These are phyloP conservation scores for Oplegnathus fasciatus DNA, from an alignment of 2,113 vertebrate genomes.

Conservation along the genomic window DNA sequence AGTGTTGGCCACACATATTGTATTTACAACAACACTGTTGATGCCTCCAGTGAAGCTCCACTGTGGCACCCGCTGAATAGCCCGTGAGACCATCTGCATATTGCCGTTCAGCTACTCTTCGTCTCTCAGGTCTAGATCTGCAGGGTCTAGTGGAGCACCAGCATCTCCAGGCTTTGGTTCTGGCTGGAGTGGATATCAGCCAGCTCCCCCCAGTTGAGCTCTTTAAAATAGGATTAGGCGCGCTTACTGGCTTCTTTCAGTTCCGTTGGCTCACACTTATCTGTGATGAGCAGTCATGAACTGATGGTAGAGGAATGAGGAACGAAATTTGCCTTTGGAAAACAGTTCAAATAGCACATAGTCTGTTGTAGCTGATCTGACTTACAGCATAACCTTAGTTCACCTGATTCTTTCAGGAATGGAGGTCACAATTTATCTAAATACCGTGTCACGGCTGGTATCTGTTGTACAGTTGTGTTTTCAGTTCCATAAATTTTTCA, in stretches of 20 bases:
- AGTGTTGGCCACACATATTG: constrained; percentile 79
- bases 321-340: constrained; percentile 54
- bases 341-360: constrained; percentile 1
- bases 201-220: constrained; percentile 71
- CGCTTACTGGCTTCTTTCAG: constrained; percentile 78
- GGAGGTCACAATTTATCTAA: constrained; percentile 15
- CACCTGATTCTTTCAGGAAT: constrained; percentile 33
- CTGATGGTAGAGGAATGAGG: constrained; percentile 75
- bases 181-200: constrained; percentile 73
- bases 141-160: constrained; percentile 70
- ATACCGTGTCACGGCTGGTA: neutral
- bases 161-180: constrained; percentile 74
- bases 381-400: constrained; percentile 35
- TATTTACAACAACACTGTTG: constrained; percentile 80
- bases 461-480: too few relatives aligned
- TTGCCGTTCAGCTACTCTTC: constrained; percentile 52
- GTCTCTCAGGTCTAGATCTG: constrained; percentile 69
- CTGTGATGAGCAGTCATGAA: constrained; percentile 81
- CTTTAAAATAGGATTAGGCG: constrained; percentile 84
- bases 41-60: constrained; percentile 77
- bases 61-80: constrained; percentile 54
- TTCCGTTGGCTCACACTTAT: constrained; percentile 82
- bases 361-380: constrained; percentile 38
- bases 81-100: constrained; percentile 66
- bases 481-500: constrained; percentile 3